Conservation (phyloP, 2,888 invertebrate genomes). For the Deroplatys truncata region DNA sequence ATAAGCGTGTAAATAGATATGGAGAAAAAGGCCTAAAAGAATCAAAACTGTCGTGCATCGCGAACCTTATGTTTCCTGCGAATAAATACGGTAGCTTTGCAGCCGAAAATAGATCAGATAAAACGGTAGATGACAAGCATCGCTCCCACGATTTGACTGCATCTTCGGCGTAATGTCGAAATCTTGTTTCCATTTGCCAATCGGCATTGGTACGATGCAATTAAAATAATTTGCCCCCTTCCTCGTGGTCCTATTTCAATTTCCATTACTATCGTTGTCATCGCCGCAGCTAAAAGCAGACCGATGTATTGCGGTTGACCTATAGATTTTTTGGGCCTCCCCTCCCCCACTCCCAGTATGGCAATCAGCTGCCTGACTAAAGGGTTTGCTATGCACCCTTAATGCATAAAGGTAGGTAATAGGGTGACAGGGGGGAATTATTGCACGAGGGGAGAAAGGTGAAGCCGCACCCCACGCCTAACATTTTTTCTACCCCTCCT, state of each 20-base stretch:
- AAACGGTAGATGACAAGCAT: no score
- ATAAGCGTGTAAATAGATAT: no score
- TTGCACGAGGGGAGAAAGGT: not conserved
- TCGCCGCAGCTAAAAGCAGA: not conserved
- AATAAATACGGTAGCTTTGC: not conserved
- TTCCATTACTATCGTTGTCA: not conserved
- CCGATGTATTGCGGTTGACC: conserved; percentile 10
- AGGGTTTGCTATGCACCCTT: conserved; percentile 29
- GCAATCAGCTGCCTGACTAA: conserved; percentile 26
- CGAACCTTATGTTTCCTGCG: not conserved
- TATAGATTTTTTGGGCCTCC: conserved; percentile 1
- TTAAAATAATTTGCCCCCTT: not conserved
- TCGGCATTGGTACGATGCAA: not conserved
- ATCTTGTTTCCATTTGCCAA: not conserved
- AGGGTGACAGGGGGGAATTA: conserved; percentile 8
- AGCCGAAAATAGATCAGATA: not conserved
- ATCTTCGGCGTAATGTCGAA: not conserved
- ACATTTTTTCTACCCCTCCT: not conserved
- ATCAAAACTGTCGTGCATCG: no score
- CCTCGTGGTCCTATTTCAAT: not conserved
- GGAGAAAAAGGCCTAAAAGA: no score
- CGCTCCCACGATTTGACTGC: not conserved
- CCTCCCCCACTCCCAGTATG: not conserved
- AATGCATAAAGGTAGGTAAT: conserved; percentile 26
- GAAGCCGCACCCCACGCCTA: not conserved